Conservation (phyloP, 2,797 vertebrate species). For the Liasis olivaceus region DNA sequence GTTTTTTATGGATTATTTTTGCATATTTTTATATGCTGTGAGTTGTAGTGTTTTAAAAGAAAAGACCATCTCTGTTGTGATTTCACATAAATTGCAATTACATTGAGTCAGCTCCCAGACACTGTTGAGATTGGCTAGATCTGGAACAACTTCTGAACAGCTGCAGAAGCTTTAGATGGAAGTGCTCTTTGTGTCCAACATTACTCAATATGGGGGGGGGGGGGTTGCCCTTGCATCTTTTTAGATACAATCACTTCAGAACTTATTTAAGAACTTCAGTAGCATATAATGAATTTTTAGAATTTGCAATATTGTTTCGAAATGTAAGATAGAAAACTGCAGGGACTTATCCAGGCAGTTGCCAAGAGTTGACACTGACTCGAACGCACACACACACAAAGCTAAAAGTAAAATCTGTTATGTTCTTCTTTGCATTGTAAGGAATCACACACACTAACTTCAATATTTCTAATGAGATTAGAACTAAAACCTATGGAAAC, state of each 20-base stretch:
- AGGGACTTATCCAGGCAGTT: neutral
- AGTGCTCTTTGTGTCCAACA: too few species aligned
- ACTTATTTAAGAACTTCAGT: neutral
- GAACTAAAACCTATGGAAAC: neutral
- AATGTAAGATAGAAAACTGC: neutral
- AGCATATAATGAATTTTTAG: neutral
- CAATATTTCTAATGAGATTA: neutral
- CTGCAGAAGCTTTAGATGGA: too few species aligned
- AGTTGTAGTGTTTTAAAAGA: too few species aligned
- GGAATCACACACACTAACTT: neutral
- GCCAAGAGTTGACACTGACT: neutral
- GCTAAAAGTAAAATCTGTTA: neutral
- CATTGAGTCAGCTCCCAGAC: too few species aligned
- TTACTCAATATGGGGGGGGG: too few species aligned
- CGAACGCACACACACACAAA: neutral
- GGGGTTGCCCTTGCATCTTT: neutral
- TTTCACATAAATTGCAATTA: too few species aligned
- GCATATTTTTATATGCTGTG: too few species aligned
- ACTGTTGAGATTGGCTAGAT: too few species aligned
- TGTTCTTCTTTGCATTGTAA: neutral
- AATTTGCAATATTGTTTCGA: neutral
- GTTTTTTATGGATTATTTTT: too few species aligned
- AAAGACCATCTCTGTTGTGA: too few species aligned
- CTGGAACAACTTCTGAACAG: too few species aligned
- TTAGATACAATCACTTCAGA: neutral